Base-by-base conservation (phyloP, 2,797 vertebrate species). In the Dromococcyx pavoninus region DNA sequence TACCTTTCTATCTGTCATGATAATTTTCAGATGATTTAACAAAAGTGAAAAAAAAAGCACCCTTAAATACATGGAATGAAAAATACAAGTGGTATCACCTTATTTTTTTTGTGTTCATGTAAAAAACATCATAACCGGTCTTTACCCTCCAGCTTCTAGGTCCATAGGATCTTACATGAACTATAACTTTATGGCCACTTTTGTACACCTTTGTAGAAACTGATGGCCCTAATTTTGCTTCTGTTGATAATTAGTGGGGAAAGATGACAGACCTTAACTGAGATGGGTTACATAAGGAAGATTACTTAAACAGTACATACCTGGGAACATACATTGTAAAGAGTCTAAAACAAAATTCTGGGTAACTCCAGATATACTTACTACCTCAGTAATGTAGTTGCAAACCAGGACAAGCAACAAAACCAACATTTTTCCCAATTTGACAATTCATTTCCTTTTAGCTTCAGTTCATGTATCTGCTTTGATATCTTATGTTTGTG, bases 401-500 rank as follows among this genome's bases (percentile, higher is more conserved):
- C 70, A 94, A 91, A 91, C 56, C 58, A 91, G 43, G 33, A 64
- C 39, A 79, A 86, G 87, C 66, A 81, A 94, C 76, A 74, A 69
- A 46, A 94, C 95, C 37, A 93, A 70, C 43, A 39, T 88, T 92
- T 84, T 92, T 58, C 83, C 62, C 76, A 89, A 91, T 88, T 1
- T 88, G 73, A 93, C 96, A 66, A 95, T 93, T 91, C 66, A 90
- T 85, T 97, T 95, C 95, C 95, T 96, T 91, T 96, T 44, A 95
- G 86, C 82, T 92, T 90, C 4, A 1, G 66, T 91, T 91, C 56
- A 61, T 86, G 2, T 60, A 91, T 92, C 67, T 91, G 94, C 96
- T 96, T 93, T 89, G 91, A 88, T 96, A 96, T 70, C 82, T 93
- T 75, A 80, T 76, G 88, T 95, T 93, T 95, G 94, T 84, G 76